Base-by-base conservation (phyloP, 92 coral and sea anemone genomes). In the Zoanthus solanderi region DNA sequence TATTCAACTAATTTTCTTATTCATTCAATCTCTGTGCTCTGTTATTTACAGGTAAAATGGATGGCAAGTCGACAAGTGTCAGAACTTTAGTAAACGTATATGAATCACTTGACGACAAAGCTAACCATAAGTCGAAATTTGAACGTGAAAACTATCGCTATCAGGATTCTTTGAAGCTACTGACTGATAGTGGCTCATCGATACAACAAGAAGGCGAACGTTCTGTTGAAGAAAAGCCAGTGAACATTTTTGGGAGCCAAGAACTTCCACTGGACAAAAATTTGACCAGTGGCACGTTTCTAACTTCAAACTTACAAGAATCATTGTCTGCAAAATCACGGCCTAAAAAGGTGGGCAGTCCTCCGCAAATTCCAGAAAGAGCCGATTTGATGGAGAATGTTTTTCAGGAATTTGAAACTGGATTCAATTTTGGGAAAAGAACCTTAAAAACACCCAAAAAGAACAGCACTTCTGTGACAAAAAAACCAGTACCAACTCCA, bases 401-500 rank as follows among this genome's bases (percentile, higher is more conserved):
- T 11, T 48, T 50, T 10, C 42, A 2, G 6, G 45, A 69, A 65
- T 13, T 18, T 50, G 57, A 81, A 45, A 81, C 75, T 17, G 75
- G 65, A 69, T 63, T 58, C 37, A n/a, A 37, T 61, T 11, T 0
- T 13, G 47, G 61, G 31, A 14, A 2, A 30, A 44, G 30, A 18
- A 15, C 8, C 23, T n/a, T 16, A 52, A n/a, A 17, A 60, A 66
- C 12, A 28, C 29, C 13, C 44, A 53, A 16, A 79, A 60, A 5
- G 7, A 14, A 7, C 14, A 5, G 72, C 34, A 0, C 60, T 28
- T 1, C 12, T 6, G 60, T 46, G 8, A 81, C 7, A 34, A 81
- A 9, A 71, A 81, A 23, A 31, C 85, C 85, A 46, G 85, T 81
- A 11, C 85, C 85, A 4, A 81, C 29, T 7, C 85, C 85, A 10